phyloP scores from a whole-genome alignment of 2,888 invertebrate species.

The Ormyrus thymus region DNA sequence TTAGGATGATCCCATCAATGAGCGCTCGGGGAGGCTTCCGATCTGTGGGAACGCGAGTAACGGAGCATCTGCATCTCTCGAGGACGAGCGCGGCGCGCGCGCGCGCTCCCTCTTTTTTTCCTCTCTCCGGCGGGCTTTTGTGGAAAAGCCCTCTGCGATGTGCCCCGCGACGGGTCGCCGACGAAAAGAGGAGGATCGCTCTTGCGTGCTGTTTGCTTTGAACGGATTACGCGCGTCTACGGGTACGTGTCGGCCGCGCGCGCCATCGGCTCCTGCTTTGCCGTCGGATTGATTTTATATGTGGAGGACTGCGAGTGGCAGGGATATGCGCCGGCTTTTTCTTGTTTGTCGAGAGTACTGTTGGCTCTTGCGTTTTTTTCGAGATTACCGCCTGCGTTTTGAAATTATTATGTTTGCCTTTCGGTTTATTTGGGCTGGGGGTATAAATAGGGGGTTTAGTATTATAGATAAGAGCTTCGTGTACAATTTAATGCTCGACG shows the following conservation, averaged over 20 bases:
- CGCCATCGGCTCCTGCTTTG: constrained; percentile 1
- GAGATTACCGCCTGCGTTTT: no score
- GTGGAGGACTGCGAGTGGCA: constrained; percentile 42
- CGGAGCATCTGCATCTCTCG: constrained; percentile 54
- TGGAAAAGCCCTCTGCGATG: not conserved
- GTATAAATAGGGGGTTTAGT: not conserved
- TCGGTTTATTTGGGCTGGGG: not conserved
- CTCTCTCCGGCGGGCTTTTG: not conserved
- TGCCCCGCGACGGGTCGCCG: not conserved
- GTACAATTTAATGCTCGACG: not conserved
- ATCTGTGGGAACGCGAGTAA: constrained; percentile 53
- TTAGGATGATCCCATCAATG: constrained; percentile 69
- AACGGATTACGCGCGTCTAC: constrained; percentile 44
- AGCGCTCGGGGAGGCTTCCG: constrained; percentile 52
- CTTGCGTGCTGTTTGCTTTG: constrained; percentile 53
- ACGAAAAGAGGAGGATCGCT: constrained; percentile 22
- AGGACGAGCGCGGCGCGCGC: constrained; percentile 18
- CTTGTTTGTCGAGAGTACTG: constrained; percentile 38
- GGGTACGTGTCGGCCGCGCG: constrained; percentile 15
- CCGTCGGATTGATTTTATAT: constrained; percentile 46
- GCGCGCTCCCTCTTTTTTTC: not conserved
- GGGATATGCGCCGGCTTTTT: constrained; percentile 9
- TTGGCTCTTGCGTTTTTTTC: constrained; percentile 27
- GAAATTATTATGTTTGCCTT: constrained; percentile 10
- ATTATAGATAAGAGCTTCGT: no score